phyloP scores from a whole-genome alignment of 2,888 invertebrate species.

The Ceramica pisi region DNA sequence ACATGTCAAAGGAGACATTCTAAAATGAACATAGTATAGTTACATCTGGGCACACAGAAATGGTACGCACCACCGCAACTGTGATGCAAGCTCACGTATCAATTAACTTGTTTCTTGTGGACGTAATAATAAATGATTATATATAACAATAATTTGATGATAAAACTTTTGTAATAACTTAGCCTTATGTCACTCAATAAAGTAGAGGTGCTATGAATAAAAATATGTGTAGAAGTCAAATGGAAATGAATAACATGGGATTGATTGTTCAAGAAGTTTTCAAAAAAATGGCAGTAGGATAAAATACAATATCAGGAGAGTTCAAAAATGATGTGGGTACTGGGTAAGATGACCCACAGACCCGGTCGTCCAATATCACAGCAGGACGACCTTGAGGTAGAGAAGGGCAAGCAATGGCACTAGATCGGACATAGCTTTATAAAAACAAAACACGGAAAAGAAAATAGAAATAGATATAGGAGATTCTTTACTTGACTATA shows the following conservation, averaged over 20 bases:
- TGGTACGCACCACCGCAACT: slow-evolving; percentile 27
- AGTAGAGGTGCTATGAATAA: not conserved
- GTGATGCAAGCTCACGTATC: slow-evolving; percentile 34
- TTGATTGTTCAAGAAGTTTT: not conserved
- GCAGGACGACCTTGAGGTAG: no score
- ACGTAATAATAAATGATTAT: slow-evolving; percentile 41
- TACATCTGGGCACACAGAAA: not conserved
- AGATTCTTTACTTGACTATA: no score
- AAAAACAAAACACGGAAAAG: no score
- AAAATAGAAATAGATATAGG: no score
- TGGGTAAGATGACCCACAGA: not conserved
- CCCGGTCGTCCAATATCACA: no score
- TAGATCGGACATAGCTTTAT: no score
- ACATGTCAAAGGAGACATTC: not conserved
- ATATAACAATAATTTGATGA: slow-evolving; percentile 25
- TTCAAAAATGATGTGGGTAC: not conserved
- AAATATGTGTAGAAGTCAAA: not conserved
- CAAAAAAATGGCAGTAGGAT: not conserved
- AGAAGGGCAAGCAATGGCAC: no score
- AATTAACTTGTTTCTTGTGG: slow-evolving; percentile 30
- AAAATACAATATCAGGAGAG: not conserved
- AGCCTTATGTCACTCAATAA: not conserved
- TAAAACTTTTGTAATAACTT: slow-evolving; percentile 14
- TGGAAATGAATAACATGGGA: not conserved
- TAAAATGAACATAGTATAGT: slow-evolving; percentile 20